These are phyloP conservation scores for Trileptium ribeirensis DNA, from an alignment of 2,888 invertebrate genomes.

Conservation along the genomic window DNA sequence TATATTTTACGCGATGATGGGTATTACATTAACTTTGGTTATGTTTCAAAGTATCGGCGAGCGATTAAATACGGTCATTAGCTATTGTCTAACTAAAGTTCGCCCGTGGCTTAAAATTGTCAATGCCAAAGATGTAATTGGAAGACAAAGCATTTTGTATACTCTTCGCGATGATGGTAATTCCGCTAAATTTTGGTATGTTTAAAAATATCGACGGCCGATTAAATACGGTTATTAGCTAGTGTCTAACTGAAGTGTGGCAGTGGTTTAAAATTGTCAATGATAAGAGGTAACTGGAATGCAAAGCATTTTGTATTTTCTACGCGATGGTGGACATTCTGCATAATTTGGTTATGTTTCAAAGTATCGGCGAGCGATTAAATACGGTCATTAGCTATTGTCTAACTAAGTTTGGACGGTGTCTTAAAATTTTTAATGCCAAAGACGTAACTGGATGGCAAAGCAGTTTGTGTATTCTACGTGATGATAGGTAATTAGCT, in stretches of 20 bases:
- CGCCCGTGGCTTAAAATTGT: conserved; percentile 6
- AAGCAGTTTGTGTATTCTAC: conserved; percentile 75
- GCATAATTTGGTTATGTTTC: conserved; percentile 94
- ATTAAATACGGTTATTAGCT: conserved; percentile 71
- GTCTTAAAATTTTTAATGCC: neutral
- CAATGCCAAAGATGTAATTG: conserved; percentile 59
- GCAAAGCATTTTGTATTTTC: conserved; percentile 88
- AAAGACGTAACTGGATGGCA: too few species aligned
- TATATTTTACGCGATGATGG: conserved; percentile 70
- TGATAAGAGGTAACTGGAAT: too few species aligned
- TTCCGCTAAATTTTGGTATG: conserved; percentile 90
- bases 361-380: conserved; percentile 83
- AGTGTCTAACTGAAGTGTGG: conserved; percentile 20
- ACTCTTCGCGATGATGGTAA: conserved; percentile 67
- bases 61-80: conserved; percentile 78
- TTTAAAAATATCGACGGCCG: conserved; percentile 92
- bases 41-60: conserved; percentile 99
- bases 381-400: conserved; percentile 67
- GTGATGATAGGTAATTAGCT: conserved; percentile 81
- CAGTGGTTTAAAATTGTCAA: too few species aligned
- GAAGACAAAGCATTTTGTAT: conserved; percentile 98
- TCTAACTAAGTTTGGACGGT: conserved; percentile 15
- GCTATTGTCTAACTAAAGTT: conserved; percentile 23
- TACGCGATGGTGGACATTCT: conserved; percentile 78
- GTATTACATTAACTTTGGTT: conserved; percentile 87